phyloP scores from a whole-genome alignment of 2,113 vertebrate species.

The Istiophorus platypterus region DNA sequence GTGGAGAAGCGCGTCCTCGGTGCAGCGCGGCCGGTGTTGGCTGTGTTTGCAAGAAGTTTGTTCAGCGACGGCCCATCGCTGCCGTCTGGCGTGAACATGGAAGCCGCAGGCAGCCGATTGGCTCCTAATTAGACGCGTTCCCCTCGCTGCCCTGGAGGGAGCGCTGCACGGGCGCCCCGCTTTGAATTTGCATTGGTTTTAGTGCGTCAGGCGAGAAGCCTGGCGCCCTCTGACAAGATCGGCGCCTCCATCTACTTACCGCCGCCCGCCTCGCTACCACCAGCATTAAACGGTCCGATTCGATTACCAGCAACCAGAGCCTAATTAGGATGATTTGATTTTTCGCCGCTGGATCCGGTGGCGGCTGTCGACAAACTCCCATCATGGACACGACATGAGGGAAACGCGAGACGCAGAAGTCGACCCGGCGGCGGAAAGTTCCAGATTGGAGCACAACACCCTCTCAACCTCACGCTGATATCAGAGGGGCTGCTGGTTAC shows the following conservation, averaged over 20 bases:
- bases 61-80: conserved; percentile 14
- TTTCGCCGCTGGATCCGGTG: conserved; percentile 38
- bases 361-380: conserved; percentile 27
- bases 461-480: not conserved
- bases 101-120: conserved; percentile 45
- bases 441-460: conserved; percentile 1
- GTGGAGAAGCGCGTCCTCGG: not conserved
- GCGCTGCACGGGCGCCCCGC: not conserved
- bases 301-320: conserved; percentile 49
- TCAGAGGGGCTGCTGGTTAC: conserved; percentile 1
- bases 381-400: conserved; percentile 2
- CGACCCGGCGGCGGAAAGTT: conserved; percentile 1
- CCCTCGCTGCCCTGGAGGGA: conserved; percentile 31
- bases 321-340: conserved; percentile 58
- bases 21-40: not conserved
- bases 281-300: conserved; percentile 56
- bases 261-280: too few relatives aligned
- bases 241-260: too few relatives aligned
- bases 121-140: conserved; percentile 54
- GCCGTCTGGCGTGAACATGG: conserved; percentile 27
- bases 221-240: too few relatives aligned
- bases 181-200: not conserved
- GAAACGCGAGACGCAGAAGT: conserved; percentile 3
- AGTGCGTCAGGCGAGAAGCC: too few relatives aligned
- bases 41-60: conserved; percentile 5